These are phyloP conservation scores for Actinopyga echinites DNA, from an alignment of 53 echinoderm and acorn worm genomes.

Conservation along the genomic window DNA sequence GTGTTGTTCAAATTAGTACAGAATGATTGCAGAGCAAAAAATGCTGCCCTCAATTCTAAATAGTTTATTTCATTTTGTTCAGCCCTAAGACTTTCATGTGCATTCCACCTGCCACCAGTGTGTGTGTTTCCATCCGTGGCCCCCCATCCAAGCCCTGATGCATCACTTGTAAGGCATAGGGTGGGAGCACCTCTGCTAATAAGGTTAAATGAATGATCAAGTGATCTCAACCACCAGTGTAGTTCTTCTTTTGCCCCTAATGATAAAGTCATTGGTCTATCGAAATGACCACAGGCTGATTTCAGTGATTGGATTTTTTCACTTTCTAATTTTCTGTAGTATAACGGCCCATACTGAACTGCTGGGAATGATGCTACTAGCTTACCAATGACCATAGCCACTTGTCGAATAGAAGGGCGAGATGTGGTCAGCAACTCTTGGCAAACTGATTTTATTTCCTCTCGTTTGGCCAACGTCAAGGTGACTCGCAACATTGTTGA, in stretches of 20 bases:
- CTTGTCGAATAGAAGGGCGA: slow-evolving; percentile 35
- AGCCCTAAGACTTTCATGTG: slow-evolving; percentile 1
- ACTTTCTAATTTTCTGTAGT: slow-evolving; percentile 52
- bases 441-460: slow-evolving; percentile 31
- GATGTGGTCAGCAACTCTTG: neutral
- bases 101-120: slow-evolving; percentile 57
- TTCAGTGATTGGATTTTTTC: slow-evolving; percentile 48
- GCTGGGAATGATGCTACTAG: slow-evolving; percentile 59
- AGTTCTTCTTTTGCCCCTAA: slow-evolving; percentile 11
- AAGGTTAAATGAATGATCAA: neutral
- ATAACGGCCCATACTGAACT: slow-evolving; percentile 60
- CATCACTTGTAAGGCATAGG: slow-evolving; percentile 55
- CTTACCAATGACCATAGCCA: slow-evolving; percentile 60
- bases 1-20: slow-evolving; percentile 19
- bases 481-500: slow-evolving; percentile 43
- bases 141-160: slow-evolving; percentile 60
- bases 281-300: slow-evolving; percentile 50
- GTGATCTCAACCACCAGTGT: slow-evolving; percentile 38
- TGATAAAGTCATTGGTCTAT: slow-evolving; percentile 49
- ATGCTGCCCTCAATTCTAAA: slow-evolving; percentile 53
- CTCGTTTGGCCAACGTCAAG: slow-evolving; percentile 30
- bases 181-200: neutral
- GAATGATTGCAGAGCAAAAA: slow-evolving; percentile 65
- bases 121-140: slow-evolving; percentile 11
- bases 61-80: slow-evolving; percentile 54